Percentiles rank a stretch among this genome's conserved stretches.
phyloP scores from a whole-genome alignment of 2,888 invertebrate species.

The Dryobota labecula region DNA sequence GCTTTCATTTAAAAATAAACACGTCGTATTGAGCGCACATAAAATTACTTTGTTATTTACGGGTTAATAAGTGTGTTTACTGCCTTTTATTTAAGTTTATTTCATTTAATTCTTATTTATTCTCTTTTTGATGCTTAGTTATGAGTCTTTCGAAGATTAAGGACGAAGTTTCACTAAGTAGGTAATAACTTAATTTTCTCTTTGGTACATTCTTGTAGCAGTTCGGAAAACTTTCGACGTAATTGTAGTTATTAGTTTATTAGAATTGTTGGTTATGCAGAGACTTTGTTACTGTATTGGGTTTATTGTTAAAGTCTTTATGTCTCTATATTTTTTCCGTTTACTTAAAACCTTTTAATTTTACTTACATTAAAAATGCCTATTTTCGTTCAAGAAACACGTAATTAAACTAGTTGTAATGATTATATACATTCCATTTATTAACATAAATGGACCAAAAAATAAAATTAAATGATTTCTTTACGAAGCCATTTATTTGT shows the following conservation, averaged over 20 bases:
- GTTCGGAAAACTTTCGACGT: conserved; percentile 38
- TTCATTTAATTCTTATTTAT: conserved; percentile 50
- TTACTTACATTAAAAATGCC: not conserved
- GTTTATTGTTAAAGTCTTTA: not conserved
- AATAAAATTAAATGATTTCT: no score
- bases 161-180: conserved; percentile 35
- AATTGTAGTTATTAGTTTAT: conserved; percentile 28
- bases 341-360: no score
- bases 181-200: conserved; percentile 49
- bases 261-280: conserved; percentile 5
- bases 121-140: conserved; percentile 44
- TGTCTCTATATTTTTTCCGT: not conserved
- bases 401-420: not conserved
- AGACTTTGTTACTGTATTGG: conserved; percentile 4
- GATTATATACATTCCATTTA: not conserved
- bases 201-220: conserved; percentile 40
- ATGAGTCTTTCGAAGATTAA: conserved; percentile 41
- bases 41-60: conserved; percentile 49
- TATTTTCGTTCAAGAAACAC: not conserved
- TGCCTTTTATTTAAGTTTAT: conserved; percentile 28
- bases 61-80: conserved; percentile 23
- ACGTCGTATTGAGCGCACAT: conserved; percentile 34
- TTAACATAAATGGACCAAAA: no score
- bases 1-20: conserved; percentile 53
- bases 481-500: no score